Percentiles rank a stretch among this genome's conserved stretches.
These are phyloP conservation scores for Mesorhabditis sp. DNA, from an alignment of 2,888 invertebrate species.

Conservation along the genomic window DNA sequence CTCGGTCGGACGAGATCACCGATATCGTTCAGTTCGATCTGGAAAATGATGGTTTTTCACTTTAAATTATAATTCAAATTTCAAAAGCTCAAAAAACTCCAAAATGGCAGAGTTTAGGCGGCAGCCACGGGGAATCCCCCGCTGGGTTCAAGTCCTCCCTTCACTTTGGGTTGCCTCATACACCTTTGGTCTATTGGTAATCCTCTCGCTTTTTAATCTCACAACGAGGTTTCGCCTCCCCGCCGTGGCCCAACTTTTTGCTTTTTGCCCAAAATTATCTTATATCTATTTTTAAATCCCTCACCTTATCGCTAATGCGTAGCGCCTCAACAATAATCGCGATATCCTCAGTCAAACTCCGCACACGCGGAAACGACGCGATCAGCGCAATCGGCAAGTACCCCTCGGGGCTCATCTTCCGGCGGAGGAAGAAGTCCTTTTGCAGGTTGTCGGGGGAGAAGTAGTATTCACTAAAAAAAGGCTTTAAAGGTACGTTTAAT, in stretches of 20 bases:
- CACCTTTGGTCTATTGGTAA: too few relatives aligned
- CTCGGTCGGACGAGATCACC: slow-evolving; percentile 59
- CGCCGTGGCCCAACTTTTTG: too few relatives aligned
- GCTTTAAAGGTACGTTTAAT: neutral
- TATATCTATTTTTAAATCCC: slow-evolving; percentile 59
- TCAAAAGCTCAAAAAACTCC: neutral
- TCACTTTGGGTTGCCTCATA: too few relatives aligned
- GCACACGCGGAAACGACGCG: slow-evolving; percentile 90
- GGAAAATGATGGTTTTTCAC: slow-evolving; percentile 7
- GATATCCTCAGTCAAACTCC: slow-evolving; percentile 80
- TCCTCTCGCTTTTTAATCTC: too few relatives aligned
- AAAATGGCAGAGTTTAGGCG: too few relatives aligned
- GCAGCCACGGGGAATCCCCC: too few relatives aligned
- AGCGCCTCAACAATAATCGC: slow-evolving; percentile 78
- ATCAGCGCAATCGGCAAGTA: slow-evolving; percentile 87
- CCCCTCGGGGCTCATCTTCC: slow-evolving; percentile 92
- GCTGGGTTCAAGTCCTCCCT: too few relatives aligned
- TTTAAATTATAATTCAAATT: neutral
- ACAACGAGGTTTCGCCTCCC: too few relatives aligned
- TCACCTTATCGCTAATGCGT: slow-evolving; percentile 78
- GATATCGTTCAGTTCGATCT: slow-evolving; percentile 34
- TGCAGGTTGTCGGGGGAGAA: slow-evolving; percentile 92
- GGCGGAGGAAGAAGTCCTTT: slow-evolving; percentile 88
- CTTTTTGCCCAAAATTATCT: too few relatives aligned
- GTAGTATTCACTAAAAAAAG: slow-evolving; percentile 84